Base-by-base conservation (phyloP, 2,888 invertebrate species). In the Rotaria macrura region DNA sequence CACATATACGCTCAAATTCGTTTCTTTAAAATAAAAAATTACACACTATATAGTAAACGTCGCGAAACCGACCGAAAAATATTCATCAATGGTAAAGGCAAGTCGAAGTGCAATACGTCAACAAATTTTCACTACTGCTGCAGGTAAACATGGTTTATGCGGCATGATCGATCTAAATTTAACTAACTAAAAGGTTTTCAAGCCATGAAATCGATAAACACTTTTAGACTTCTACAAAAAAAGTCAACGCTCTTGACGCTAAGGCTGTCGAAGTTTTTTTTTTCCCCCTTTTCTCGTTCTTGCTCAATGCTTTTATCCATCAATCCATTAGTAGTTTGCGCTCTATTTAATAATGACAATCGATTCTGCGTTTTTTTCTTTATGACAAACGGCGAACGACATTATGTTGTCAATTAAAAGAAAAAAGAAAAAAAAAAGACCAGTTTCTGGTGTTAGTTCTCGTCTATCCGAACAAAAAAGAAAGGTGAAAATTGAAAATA, bases 341-440 rank as follows among this genome's bases (percentile, higher is more conserved):
- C 55, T 57, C n/a, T 57, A 23, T 57, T 57, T 57, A 57, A 57
- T 57, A 57, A 57, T 57, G 55, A 57, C 55, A 57, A 57, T 57
- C 55, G n/a, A 57, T 57, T 57, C 55, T 57, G 55, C 55, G n/a
- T 20, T 57, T 57, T 57, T 57, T 57, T 57, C 55, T 57, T 57
- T 57, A 57, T 57, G 29, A 57, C 55, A 57, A 57, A 57, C 55
- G 55, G 55, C 55, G 55, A 57, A 57, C 55, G 55, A 57, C 55
- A 57, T 57, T 57, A 57, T 57, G 55, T 57, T 57, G 55, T 57
- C 55, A 57, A 57, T 57, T 57, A 57, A 57, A 57, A 57, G n/a
- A 55, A 55, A n/a, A n/a, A n/a, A n/a, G 25, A 7, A 55, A n/a
- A 4, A 55, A 55, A 55, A 57, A 57, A n/a, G 55, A 57, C n/a